Conservation (phyloP, 2,888 invertebrate species). For the Drosophila nr. perissopoda region DNA sequence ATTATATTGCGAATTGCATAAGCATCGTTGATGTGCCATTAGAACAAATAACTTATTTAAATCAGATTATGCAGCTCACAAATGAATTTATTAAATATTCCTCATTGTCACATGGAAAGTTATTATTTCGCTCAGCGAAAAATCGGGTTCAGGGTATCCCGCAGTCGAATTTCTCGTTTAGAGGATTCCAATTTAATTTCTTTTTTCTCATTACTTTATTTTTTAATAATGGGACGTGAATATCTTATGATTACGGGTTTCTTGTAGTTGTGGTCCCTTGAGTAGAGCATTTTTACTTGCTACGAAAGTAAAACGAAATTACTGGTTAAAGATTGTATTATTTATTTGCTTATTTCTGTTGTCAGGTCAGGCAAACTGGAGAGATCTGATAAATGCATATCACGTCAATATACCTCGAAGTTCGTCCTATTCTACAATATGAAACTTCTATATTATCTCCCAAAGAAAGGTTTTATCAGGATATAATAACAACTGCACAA, state of each 20-base stretch:
- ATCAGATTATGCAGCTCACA: neutral
- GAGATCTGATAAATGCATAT: rapidly evolving
- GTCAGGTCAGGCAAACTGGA: neutral
- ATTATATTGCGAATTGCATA: neutral
- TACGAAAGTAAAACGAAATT: neutral
- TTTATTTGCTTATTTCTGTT: neutral
- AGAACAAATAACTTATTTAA: neutral
- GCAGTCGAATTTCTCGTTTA: neutral
- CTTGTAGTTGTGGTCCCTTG: neutral
- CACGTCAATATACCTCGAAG: neutral
- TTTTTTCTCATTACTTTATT: neutral
- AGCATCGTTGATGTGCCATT: neutral
- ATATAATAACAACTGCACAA: neutral
- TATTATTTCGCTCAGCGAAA: neutral
- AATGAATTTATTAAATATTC: neutral
- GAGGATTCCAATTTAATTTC: neutral
- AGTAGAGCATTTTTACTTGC: neutral
- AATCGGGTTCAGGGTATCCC: neutral
- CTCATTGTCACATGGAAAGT: neutral
- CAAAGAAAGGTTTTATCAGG: neutral
- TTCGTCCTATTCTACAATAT: neutral
- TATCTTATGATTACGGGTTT: neutral
- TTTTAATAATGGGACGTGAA: neutral
- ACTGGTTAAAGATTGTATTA: neutral
- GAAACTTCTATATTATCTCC: neutral